Evolutionary conservation across 1,140 invertebrate genomes (phyloP).

Genomic region (Anoplolepis gracilipes): DNA sequence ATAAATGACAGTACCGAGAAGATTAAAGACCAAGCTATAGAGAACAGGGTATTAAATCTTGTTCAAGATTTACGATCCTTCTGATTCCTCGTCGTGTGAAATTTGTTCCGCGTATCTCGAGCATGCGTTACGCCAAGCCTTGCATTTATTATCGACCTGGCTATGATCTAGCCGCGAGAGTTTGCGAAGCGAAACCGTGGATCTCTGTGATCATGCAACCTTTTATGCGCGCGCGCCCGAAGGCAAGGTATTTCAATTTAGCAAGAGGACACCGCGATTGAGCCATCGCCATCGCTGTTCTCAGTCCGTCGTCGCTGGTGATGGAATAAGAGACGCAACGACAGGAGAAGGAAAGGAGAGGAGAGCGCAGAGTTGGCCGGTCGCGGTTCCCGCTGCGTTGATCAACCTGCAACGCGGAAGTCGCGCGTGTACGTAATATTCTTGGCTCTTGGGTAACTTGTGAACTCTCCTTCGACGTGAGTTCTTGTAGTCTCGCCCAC

Average conservation of each 20-base stretch:
- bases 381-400: constrained; percentile 56
- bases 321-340: constrained; percentile 69
- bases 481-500: constrained; percentile 53
- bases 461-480: constrained; percentile 58
- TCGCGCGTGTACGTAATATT: constrained; percentile 78
- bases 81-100: constrained; percentile 25
- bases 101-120: constrained; percentile 25
- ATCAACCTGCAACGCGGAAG: constrained; percentile 83
- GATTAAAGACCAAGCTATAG: not conserved
- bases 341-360: constrained; percentile 43
- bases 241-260: constrained; percentile 78
- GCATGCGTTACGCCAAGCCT: constrained; percentile 18
- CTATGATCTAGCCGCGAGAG: constrained; percentile 17
- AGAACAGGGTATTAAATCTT: not conserved
- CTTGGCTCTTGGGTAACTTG: constrained; percentile 75
- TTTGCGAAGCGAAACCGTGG: constrained; percentile 12
- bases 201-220: constrained; percentile 44
- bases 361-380: constrained; percentile 24
- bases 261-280: constrained; percentile 80
- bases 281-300: constrained; percentile 78
- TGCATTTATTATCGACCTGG: constrained; percentile 41
- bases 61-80: constrained; percentile 24
- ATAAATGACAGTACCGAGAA: constrained; percentile 3
- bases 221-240: constrained; percentile 63
- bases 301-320: constrained; percentile 44